phyloP scores from a whole-genome alignment of 2,888 invertebrate genomes.

The Watsonalla binaria region DNA sequence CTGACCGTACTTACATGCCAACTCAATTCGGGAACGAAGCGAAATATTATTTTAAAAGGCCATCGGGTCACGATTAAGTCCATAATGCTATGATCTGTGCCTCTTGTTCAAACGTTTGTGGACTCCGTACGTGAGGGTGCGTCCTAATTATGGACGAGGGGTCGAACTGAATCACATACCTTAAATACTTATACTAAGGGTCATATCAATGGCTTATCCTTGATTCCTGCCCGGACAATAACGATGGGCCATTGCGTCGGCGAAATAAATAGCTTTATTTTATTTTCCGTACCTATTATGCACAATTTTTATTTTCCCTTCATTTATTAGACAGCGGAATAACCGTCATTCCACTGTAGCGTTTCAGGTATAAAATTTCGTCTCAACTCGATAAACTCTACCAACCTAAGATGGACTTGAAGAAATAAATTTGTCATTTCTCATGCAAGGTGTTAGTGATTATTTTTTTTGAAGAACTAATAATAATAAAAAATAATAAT shows the following conservation, averaged over 20 bases:
- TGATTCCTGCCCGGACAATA: not conserved
- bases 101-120: conserved; percentile 49
- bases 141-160: conserved; percentile 52
- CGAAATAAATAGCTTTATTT: no score
- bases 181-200: conserved; percentile 10
- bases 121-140: conserved; percentile 50
- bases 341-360: no score
- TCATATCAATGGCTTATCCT: not conserved
- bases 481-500: no score
- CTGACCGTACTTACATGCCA: not conserved
- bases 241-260: not conserved
- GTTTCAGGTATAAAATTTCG: no score
- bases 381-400: no score
- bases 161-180: conserved; percentile 22
- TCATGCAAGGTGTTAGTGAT: no score
- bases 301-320: no score
- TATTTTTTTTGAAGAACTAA: no score
- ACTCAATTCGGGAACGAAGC: not conserved
- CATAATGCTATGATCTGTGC: conserved; percentile 13
- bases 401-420: no score
- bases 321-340: no score
- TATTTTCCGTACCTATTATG: no score
- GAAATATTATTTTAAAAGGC: conserved; percentile 1
- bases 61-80: conserved; percentile 2
- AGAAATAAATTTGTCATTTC: no score